Base-by-base conservation (phyloP, 2,113 vertebrate species). In the Anthoscopus minutus region DNA sequence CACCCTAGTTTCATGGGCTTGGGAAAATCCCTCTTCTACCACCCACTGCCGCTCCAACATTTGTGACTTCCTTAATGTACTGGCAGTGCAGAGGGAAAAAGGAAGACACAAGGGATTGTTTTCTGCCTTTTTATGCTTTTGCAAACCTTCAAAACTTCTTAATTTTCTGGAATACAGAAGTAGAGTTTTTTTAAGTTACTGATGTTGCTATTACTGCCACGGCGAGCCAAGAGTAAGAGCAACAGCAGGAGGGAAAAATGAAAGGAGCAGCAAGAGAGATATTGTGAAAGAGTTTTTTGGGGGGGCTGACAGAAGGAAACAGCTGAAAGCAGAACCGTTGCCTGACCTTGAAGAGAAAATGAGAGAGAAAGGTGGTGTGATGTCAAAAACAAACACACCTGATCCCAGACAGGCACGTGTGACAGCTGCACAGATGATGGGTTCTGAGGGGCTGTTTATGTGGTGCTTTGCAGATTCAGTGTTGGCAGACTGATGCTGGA, bases 161-260 rank as follows among this genome's bases (percentile, higher is more conserved):
- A 23, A 65, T 69, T 95, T 92, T 80, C 44, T 4, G 7, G 93
- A 94, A 71, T 80, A 85, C 38, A 89, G 62, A 33, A 54, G 54
- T 48, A 40, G 27, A n/a, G 7, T 2, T 6, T 89, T 76, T 77
- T 88, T 33, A 87, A 77, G 51, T 67, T 53, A 38, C 31, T 78
- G 17, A 44, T 96, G 81, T 86, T 54, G 44, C 84, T 94, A 95
- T 78, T 79, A 76, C 70, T 72, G 76, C 28, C 50, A 89, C 18
- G n/a, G 89, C 64, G 71, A 82, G 33, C 70, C 73, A 50, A 21
- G 54, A 84, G 74, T 35, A 23, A 54, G 37, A 44, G 58, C 81
- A 82, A 86, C 67, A 77, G 88, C 81, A 90, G 76, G 69, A 95
- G 77, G 65, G 48, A 72, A 72, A 93, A 95, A 83, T 37, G 22